Base-by-base conservation (phyloP, 2,113 vertebrate genomes). In the Euleptes europaea region DNA sequence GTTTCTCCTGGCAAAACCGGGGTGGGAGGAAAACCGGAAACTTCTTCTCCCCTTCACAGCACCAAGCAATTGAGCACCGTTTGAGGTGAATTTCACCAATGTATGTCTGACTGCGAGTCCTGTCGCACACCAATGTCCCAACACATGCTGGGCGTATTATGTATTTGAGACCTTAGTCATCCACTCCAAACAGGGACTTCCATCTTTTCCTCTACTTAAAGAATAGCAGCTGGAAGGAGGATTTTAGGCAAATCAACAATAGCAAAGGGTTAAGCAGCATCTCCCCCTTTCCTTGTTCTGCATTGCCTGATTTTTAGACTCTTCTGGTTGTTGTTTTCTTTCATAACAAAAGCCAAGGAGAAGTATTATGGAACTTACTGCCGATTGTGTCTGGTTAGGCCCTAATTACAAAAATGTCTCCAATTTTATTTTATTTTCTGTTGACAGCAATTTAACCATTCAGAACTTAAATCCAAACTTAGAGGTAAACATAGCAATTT, bases 401-500 rank as follows among this genome's bases (percentile, higher is more conserved):
- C 31, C 6, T 40, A 87, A 51, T 51, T 28, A 75, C 73, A 44
- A 9, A 51, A 13, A 19, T 88, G 84, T 49, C 19, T 74, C 49
- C 49, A 7, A 51, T 51, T 51, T 51, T 44, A 44, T 51, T 51
- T 13, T 13, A 51, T 51, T 51, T 51, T 51, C 49, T 14, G 13
- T 51, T 13, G 49, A 2, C 11, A 10, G 5, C 13, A 51, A 51
- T 51, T 51, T 51, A 51, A 51, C 80, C 23, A 75, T 81, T 83
- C 10, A 67, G 8, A 84, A 35, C 14, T 28, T 26, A 28, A 74
- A 17, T n/a, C 82, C 66, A 83, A 84, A 86, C 87, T 85, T 44
- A 88, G 90, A 91, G 88, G 72, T 65, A 83, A 65, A 49, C 85
- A 83, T 86, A 83, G 80, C 13, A 0, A 85, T 88, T 88, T 69